Percentiles rank a stretch among this genome's conserved stretches.
Evolutionary conservation across 2,113 vertebrate species (phyloP).

Genomic region (Perca schrenkii): DNA sequence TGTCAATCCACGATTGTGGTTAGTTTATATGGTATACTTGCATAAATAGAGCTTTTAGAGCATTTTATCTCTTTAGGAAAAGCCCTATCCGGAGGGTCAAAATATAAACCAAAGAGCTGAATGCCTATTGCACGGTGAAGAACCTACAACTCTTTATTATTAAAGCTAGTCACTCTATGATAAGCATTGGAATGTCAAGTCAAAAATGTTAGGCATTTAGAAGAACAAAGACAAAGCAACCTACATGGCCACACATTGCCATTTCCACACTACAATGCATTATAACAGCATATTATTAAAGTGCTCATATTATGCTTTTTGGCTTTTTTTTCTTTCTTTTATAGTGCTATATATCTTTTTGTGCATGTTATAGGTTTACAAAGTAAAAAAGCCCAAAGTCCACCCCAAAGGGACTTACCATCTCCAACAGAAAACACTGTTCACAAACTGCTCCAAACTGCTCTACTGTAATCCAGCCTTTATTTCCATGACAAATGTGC

Average conservation of each 20-base stretch:
- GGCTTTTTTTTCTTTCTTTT: too few species aligned
- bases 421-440: too few species aligned
- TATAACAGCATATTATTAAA: background rate
- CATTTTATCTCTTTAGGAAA: background rate
- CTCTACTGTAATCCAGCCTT: too few species aligned
- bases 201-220: background rate
- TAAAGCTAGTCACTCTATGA: constrained; percentile 6
- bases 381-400: too few species aligned
- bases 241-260: background rate
- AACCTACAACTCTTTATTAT: background rate
- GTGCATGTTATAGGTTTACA: too few species aligned
- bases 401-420: too few species aligned
- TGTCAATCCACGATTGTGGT: background rate
- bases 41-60: background rate
- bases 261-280: background rate
- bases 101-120: background rate
- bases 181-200: background rate
- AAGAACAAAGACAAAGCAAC: constrained; percentile 1
- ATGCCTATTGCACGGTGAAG: background rate
- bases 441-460: too few species aligned
- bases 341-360: too few species aligned
- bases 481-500: too few species aligned
- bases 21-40: background rate
- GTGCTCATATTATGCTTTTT: too few species aligned
- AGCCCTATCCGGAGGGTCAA: background rate